These are phyloP conservation scores for Hermodice carunculata DNA, from an alignment of 2,888 invertebrate species.

Conservation along the genomic window DNA sequence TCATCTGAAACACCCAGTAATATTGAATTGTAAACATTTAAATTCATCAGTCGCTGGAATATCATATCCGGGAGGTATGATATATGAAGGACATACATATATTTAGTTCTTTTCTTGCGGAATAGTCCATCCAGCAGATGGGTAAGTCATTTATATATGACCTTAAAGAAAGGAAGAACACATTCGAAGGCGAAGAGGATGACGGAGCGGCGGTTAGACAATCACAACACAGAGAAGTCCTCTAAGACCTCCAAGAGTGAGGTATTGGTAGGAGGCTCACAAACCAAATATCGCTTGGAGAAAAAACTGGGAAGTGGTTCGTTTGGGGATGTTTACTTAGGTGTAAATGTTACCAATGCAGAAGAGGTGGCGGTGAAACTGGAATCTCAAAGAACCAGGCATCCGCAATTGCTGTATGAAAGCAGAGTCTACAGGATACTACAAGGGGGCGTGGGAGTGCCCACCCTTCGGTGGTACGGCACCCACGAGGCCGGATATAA, in stretches of 20 bases:
- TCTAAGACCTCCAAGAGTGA: slow-evolving; percentile 12
- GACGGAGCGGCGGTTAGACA: no score
- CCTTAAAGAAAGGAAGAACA: no score
- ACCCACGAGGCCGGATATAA: slow-evolving; percentile 45
- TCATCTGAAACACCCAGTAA: no score
- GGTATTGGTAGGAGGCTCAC: slow-evolving; percentile 37
- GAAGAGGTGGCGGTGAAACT: slow-evolving; percentile 40
- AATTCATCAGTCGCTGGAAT: no score
- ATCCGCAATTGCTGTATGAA: slow-evolving; percentile 39
- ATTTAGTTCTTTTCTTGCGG: no score
- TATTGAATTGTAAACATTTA: no score
- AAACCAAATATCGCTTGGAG: slow-evolving; percentile 57
- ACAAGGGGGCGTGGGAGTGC: slow-evolving; percentile 41
- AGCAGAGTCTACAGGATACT: slow-evolving; percentile 35
- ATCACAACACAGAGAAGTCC: background rate
- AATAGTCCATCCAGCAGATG: no score
- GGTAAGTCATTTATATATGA: no score
- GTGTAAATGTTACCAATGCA: slow-evolving; percentile 15
- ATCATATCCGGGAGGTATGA: no score
- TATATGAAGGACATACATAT: no score
- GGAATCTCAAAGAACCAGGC: slow-evolving; percentile 35
- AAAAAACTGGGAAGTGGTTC: slow-evolving; percentile 69
- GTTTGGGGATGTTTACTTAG: slow-evolving; percentile 64
- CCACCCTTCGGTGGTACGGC: slow-evolving; percentile 40
- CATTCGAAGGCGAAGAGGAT: no score